Base-by-base conservation (phyloP, 2,797 vertebrate genomes). In the Paguma larvata region DNA sequence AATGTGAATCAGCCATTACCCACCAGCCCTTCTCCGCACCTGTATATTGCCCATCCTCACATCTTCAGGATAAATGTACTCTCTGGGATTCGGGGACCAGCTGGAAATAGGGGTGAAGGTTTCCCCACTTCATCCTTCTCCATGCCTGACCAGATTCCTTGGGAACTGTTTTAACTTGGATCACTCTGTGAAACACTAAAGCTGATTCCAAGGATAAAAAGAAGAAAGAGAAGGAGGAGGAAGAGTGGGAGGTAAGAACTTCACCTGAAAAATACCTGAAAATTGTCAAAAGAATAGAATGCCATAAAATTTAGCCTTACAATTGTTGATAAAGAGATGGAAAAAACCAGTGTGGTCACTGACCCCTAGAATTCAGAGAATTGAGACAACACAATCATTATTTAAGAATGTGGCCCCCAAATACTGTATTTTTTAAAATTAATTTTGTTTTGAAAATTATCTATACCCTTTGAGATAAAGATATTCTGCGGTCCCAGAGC, bases 381-480 rank as follows among this genome's bases (percentile, higher is more conserved):
- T 10, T 93, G 51, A 85, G n/a, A 86, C 15, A 83, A 44, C 5
- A n/a, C 27, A 67, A 5, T 48, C 23, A 16, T 89, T 78, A 87
- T 38, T 67, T 93, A 19, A 51, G 21, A 48, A 53, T 34, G 62
- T 73, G 32, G 12, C 30, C 27, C 72, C 51, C 4, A 68, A 92
- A 78, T 44, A 56, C 7, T 85, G 11, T 80, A 48, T 72, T 70
- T 91, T 79, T 68, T 15, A 2, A 32, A 62, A 70, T 95, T 82
- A 87, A 34, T 87, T 85, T 79, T 91, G 14, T 75, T 83, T 87
- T 68, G 38, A 88, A 21, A 86, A 59, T 48, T 48, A 14, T 53
- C 72, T 94, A n/a, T 79, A 63, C 53, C 41, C 19, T 91, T 96
- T 92, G 48, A 63, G 34, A 89, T 79, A 80, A 34, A 94, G 62